Conservation (phyloP, 2,797 vertebrate genomes). For the Strix occidentalis region DNA sequence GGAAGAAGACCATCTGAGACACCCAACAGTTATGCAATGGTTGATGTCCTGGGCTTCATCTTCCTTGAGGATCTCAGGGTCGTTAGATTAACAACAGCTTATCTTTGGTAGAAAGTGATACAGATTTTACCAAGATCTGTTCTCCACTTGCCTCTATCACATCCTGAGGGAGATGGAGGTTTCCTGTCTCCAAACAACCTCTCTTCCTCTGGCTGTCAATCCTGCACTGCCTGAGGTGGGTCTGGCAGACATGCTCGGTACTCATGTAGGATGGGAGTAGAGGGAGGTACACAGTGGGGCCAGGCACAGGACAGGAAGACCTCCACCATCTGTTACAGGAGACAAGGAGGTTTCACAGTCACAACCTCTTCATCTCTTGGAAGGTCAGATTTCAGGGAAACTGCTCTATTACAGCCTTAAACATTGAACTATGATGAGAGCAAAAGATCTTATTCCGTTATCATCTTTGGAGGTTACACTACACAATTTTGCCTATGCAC, state of each 20-base stretch:
- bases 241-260: neutral
- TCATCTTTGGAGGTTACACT: neutral
- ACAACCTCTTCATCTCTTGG: neutral
- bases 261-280: neutral
- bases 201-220: neutral
- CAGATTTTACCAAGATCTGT: neutral
- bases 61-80: neutral
- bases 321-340: neutral
- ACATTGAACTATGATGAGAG: neutral
- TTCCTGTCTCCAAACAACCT: neutral
- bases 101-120: neutral
- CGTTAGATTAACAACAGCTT: neutral
- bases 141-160: neutral
- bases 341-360: neutral
- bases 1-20: neutral
- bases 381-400: neutral
- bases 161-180: neutral
- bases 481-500: neutral
- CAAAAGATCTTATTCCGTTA: neutral
- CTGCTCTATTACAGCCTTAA: neutral
- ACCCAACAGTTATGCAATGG: neutral
- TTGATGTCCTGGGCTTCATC: neutral
- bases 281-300: neutral
- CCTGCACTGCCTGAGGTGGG: neutral
- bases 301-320: neutral